Conservation (phyloP, 2,113 vertebrate genomes). For the Tachysurus vachellii region DNA sequence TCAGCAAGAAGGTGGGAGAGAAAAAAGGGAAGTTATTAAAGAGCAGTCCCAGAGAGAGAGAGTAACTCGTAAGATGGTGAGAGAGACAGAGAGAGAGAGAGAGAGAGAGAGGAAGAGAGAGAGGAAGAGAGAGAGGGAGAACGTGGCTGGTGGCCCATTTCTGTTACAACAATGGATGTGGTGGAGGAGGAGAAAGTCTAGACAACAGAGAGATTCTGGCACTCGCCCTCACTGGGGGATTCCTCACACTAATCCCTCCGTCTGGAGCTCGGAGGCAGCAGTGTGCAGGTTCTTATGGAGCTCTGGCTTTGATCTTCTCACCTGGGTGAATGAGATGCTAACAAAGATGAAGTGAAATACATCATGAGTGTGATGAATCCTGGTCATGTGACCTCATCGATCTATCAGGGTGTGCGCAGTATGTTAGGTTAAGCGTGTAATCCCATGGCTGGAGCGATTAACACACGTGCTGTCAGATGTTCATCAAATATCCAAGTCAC, state of each 20-base stretch:
- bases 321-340: not conserved
- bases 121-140: constrained; percentile 16
- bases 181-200: constrained; percentile 60
- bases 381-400: constrained; percentile 2
- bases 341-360: not conserved
- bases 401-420: not conserved
- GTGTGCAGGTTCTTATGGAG: constrained; percentile 1
- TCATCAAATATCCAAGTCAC: not conserved
- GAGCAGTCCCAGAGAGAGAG: not conserved
- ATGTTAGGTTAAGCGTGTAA: not conserved
- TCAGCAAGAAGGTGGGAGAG: not conserved
- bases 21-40: constrained; percentile 8
- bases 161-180: constrained; percentile 60
- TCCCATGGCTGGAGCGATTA: not conserved
- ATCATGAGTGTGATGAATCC: not conserved
- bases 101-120: constrained; percentile 35
- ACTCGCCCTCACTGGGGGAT: constrained; percentile 40
- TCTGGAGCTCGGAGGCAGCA: not conserved
- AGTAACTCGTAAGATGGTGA: not conserved
- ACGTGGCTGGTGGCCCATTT: constrained; percentile 38
- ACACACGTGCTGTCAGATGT: not conserved
- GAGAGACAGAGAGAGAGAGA: constrained; percentile 13
- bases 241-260: constrained; percentile 33
- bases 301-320: not conserved
- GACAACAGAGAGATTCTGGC: constrained; percentile 63